These are phyloP conservation scores for Dipus sagitta DNA, from an alignment of 2,797 vertebrate species.

Conservation along the genomic window DNA sequence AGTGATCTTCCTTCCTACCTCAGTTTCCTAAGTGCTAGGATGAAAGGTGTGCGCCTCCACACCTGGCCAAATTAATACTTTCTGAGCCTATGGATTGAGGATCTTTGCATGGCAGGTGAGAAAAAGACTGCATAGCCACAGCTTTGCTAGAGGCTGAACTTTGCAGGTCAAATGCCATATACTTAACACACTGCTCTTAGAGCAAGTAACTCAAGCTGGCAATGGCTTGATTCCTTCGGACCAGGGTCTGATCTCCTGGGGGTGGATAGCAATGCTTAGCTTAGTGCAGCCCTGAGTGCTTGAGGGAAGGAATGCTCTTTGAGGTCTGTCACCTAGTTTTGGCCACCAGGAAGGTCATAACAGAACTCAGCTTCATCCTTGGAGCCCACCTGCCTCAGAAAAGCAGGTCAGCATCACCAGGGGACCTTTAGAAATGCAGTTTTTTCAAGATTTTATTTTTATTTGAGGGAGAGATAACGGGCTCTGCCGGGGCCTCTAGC, in stretches of 20 bases:
- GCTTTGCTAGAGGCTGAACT: neutral
- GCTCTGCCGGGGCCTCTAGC: too few species aligned
- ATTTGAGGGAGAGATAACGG: too few species aligned
- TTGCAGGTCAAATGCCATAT: neutral
- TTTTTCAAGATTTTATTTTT: too few species aligned
- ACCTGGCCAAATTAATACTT: neutral
- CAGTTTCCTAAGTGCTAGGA: too few species aligned
- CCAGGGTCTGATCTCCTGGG: neutral
- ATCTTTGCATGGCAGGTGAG: neutral
- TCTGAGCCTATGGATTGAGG: neutral
- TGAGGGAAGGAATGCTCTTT: neutral
- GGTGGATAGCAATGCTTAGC: neutral
- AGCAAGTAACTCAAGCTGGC: neutral
- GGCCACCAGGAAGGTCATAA: slow-evolving; percentile 13
- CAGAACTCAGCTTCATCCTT: neutral
- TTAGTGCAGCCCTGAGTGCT: neutral
- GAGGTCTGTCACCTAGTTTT: neutral
- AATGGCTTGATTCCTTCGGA: neutral
- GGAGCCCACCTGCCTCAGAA: neutral
- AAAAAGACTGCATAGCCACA: neutral
- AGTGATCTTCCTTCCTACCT: too few species aligned
- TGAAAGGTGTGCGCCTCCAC: neutral
- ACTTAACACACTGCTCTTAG: neutral
- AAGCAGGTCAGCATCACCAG: neutral
- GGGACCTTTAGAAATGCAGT: slow-evolving; percentile 1